A percentile compares a stretch with the other conserved stretches of the same genome.
Evolutionary conservation across 2,113 vertebrate genomes (phyloP).

Genomic region (Takifugu flavidus): DNA sequence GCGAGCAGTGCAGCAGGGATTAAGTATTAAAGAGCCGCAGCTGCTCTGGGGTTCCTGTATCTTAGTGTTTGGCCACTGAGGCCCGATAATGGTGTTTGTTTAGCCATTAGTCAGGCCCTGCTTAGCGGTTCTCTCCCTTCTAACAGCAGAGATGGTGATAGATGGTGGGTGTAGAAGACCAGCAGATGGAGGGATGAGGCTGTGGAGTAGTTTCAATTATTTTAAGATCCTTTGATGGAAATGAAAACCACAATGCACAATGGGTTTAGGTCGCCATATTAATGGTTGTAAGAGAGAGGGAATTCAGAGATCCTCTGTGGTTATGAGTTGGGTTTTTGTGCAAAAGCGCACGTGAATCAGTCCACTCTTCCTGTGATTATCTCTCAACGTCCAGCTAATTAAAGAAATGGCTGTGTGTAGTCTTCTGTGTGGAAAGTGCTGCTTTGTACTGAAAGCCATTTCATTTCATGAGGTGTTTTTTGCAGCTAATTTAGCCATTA

Average conservation of each 20-base stretch:
- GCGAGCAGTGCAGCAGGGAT: conserved; percentile 51
- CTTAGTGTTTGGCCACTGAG: conserved; percentile 55
- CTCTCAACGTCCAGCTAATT: conserved; percentile 39
- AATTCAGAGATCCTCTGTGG: conserved; percentile 8
- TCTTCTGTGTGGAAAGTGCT: conserved; percentile 37
- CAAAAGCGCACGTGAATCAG: conserved; percentile 12
- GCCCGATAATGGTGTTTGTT: conserved; percentile 76
- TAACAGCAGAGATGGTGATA: conserved; percentile 50
- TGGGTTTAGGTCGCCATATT: conserved; percentile 5
- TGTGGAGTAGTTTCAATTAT: conserved; percentile 40
- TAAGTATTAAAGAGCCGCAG: conserved; percentile 65
- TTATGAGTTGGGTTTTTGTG: conserved; percentile 24
- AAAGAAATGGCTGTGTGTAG: conserved; percentile 55
- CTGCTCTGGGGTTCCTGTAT: conserved; percentile 60
- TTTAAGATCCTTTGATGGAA: conserved; percentile 30
- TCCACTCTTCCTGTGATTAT: conserved; percentile 42
- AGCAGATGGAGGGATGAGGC: conserved; percentile 41
- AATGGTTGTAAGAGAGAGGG: conserved; percentile 6
- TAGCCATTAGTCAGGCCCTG: conserved; percentile 74
- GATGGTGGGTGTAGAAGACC: conserved; percentile 61
- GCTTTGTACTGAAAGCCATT: conserved; percentile 46
- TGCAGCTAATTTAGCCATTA: conserved; percentile 56
- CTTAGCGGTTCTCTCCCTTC: conserved; percentile 56
- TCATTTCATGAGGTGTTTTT: conserved; percentile 57
- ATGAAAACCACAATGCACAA: conserved; percentile 14